phyloP scores from a whole-genome alignment of 1,140 invertebrate genomes.

The Leptinotarsa texana region DNA sequence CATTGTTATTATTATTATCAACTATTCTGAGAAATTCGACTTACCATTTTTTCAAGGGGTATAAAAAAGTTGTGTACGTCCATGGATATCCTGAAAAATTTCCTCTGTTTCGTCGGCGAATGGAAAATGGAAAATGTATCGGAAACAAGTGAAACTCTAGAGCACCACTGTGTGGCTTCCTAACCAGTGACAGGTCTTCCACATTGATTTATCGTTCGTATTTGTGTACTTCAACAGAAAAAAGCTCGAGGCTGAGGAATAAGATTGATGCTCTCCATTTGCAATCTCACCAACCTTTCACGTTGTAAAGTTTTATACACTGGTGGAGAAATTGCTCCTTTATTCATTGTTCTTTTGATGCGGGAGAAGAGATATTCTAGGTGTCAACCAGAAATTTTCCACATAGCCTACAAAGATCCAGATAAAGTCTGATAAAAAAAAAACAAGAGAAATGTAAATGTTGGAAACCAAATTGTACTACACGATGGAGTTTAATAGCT shows the following conservation, averaged over 20 bases:
- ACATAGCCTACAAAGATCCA: no score
- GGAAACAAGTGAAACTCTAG: slow-evolving; percentile 26
- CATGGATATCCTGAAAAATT: background rate
- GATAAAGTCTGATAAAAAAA: no score
- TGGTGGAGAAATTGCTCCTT: slow-evolving; percentile 2
- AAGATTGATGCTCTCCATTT: slow-evolving; percentile 54
- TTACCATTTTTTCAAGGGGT: no score
- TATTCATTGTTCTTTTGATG: background rate
- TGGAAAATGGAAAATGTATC: slow-evolving; percentile 25
- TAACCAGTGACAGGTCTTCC: slow-evolving; percentile 48
- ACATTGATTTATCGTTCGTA: slow-evolving; percentile 54
- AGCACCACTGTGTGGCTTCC: slow-evolving; percentile 38
- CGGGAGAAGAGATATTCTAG: no score
- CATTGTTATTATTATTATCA: no score
- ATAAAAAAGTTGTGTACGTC: background rate
- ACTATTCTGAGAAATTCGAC: no score
- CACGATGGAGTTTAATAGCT: no score
- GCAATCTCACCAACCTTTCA: slow-evolving; percentile 30
- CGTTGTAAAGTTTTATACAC: background rate
- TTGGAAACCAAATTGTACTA: no score
- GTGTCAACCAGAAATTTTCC: no score
- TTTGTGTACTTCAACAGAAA: slow-evolving; percentile 52
- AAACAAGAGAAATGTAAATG: no score
- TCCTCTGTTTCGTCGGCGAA: slow-evolving; percentile 7
- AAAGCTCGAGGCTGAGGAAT: slow-evolving; percentile 43